phyloP scores from a whole-genome alignment of 1,140 invertebrate species.

The Berghia stephanieae region DNA sequence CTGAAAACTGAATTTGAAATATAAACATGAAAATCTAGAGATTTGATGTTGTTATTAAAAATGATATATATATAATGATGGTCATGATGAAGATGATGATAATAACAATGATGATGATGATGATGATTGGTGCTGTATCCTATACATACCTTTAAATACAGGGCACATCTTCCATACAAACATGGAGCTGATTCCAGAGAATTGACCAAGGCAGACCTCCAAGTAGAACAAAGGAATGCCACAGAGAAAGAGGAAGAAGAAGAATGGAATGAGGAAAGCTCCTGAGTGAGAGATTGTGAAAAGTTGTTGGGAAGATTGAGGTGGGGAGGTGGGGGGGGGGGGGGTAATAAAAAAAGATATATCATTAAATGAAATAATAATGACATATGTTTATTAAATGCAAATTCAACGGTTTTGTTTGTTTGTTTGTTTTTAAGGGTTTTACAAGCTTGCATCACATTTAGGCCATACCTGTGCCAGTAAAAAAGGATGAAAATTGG shows the following conservation, averaged over 20 bases:
- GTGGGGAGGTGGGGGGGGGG: too few species aligned
- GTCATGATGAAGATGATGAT: not conserved
- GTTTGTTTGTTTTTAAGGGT: too few species aligned
- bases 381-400: not conserved
- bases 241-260: conserved; percentile 45
- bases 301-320: too few species aligned
- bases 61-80: not conserved
- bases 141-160: conserved; percentile 50
- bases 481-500: too few species aligned
- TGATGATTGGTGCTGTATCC: too few species aligned
- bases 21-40: not conserved
- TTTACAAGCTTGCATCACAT: too few species aligned
- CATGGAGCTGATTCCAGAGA: conserved; percentile 41
- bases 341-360: conserved; percentile 24
- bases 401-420: not conserved
- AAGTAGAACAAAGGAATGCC: conserved; percentile 51
- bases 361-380: not conserved
- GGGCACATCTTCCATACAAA: conserved; percentile 49
- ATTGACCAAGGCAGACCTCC: conserved; percentile 52
- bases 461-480: too few species aligned
- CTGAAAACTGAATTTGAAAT: not conserved
- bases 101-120: not conserved
- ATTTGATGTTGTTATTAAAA: not conserved
- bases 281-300: conserved; percentile 45
- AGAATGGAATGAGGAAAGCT: conserved; percentile 53